phyloP scores from a whole-genome alignment of 1,140 invertebrate species.

The Papilio glaucus region DNA sequence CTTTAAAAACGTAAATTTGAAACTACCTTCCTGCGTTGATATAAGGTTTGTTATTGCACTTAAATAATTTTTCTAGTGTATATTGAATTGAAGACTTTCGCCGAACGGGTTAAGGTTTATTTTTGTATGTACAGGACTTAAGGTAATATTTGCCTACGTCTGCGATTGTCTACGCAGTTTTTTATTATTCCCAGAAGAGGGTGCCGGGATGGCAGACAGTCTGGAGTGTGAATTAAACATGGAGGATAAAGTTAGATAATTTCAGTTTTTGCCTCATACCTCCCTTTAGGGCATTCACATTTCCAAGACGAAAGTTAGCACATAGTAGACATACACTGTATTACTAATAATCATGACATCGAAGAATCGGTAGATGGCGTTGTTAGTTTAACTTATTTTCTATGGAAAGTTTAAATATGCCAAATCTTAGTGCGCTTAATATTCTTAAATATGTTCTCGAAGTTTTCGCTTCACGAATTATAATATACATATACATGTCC shows the following conservation, averaged over 20 bases:
- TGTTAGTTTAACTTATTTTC: too few relatives aligned
- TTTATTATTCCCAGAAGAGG: constrained; percentile 50
- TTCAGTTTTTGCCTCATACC: constrained; percentile 5
- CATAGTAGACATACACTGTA: too few relatives aligned
- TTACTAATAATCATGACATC: too few relatives aligned
- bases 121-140: constrained; percentile 25
- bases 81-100: constrained; percentile 40
- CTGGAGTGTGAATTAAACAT: constrained; percentile 55
- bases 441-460: too few relatives aligned
- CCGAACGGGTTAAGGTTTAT: constrained; percentile 39
- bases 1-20: constrained; percentile 32
- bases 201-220: constrained; percentile 48
- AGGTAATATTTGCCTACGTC: constrained; percentile 46
- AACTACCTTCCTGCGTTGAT: background rate
- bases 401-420: too few relatives aligned
- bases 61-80: background rate
- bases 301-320: background rate
- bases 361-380: too few relatives aligned
- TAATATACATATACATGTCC: too few relatives aligned
- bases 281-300: background rate
- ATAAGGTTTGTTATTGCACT: constrained; percentile 40
- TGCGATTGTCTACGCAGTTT: constrained; percentile 52
- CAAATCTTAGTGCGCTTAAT: too few relatives aligned
- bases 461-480: too few relatives aligned
- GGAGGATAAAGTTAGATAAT: constrained; percentile 39